Evolutionary conservation across 2,113 vertebrate genomes (phyloP).

Genomic region (Dromiciops gliroides): DNA sequence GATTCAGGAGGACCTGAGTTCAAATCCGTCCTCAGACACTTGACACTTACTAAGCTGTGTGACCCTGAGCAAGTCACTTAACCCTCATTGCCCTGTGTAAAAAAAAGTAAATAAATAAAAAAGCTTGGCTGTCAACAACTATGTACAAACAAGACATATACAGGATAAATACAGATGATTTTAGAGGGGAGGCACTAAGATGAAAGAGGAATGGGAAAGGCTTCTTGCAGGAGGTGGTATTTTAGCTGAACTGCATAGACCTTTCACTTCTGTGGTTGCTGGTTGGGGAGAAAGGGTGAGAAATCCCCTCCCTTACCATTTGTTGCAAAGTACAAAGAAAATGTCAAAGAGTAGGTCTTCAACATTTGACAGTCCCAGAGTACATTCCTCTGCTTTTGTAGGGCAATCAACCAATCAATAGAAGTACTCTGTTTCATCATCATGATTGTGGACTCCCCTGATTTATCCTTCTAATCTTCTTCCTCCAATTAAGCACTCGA

Average conservation of each 20-base stretch:
- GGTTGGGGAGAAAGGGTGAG: not conserved
- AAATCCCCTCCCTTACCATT: not conserved
- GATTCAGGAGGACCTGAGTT: too few species aligned
- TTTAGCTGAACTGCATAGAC: not conserved
- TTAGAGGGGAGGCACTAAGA: not conserved
- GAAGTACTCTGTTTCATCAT: not conserved
- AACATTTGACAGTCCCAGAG: not conserved
- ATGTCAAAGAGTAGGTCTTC: not conserved
- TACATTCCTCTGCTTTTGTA: not conserved
- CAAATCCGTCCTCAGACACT: too few species aligned
- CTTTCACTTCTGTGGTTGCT: not conserved
- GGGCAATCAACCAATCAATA: not conserved
- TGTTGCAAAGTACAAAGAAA: not conserved
- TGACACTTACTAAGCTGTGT: too few species aligned
- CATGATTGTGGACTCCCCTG: not conserved
- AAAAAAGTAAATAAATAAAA: too few species aligned
- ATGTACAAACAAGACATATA: not conserved
- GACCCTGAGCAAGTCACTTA: too few species aligned
- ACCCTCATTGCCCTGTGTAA: too few species aligned
- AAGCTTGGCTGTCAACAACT: too few species aligned
- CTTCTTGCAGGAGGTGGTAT: not conserved
- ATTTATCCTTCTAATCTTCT: not conserved
- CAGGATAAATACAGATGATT: not conserved
- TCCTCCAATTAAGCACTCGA: not conserved
- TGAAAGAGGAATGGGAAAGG: not conserved